Percentiles rank a stretch among this genome's conserved stretches.
Conservation (phyloP, 1,140 invertebrate species). For the Paraescarpia echinospica region DNA sequence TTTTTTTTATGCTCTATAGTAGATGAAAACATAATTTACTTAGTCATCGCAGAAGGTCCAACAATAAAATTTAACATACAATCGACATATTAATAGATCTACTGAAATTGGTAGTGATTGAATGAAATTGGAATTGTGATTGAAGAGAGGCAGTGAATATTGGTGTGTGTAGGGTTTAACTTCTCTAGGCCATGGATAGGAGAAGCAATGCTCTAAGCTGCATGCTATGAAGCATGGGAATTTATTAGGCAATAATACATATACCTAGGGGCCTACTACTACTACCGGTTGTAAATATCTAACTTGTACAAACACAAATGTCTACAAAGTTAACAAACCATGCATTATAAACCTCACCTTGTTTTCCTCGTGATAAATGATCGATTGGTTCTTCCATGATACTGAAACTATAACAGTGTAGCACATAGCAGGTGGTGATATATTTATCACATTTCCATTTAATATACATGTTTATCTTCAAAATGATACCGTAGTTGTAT, state of each 20-base stretch:
- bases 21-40: background rate
- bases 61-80: background rate
- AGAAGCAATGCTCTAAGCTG: background rate
- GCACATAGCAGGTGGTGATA: too few relatives aligned
- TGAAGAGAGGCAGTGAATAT: background rate
- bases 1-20: background rate
- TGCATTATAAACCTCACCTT: background rate
- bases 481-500: too few relatives aligned
- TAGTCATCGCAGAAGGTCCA: background rate
- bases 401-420: too few relatives aligned
- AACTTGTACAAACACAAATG: background rate
- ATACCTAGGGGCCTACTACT: background rate
- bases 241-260: background rate
- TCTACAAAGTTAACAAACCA: background rate
- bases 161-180: background rate
- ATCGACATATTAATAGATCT: background rate
- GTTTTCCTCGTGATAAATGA: too few relatives aligned
- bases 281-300: background rate
- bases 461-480: too few relatives aligned
- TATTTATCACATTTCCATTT: too few relatives aligned
- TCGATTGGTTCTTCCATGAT: too few relatives aligned
- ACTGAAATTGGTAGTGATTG: background rate
- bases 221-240: background rate
- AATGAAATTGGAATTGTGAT: background rate
- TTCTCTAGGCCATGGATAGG: background rate